phyloP scores from a whole-genome alignment of 2,113 vertebrate genomes.

The Steatornis caripensis region DNA sequence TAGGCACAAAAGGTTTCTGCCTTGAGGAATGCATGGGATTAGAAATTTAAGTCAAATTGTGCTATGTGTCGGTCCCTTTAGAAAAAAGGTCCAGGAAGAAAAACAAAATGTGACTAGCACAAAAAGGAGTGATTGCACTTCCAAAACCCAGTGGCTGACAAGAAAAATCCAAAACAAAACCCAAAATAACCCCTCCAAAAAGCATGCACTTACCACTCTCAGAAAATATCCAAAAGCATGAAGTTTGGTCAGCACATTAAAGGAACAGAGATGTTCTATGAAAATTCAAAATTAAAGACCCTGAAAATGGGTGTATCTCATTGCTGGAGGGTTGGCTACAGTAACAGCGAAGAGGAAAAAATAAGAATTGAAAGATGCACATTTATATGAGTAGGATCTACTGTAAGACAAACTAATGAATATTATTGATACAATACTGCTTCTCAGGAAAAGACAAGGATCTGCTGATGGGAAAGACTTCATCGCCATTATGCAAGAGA shows the following conservation, averaged over 20 bases:
- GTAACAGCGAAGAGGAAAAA: neutral
- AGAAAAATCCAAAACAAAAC: neutral
- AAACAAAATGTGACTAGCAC: neutral
- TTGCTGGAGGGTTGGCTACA: neutral
- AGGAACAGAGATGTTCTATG: neutral
- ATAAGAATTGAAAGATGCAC: neutral
- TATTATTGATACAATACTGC: neutral
- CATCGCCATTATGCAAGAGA: neutral
- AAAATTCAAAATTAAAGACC: neutral
- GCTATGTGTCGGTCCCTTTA: conserved; percentile 37
- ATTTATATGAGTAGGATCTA: neutral
- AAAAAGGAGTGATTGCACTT: neutral
- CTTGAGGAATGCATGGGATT: neutral
- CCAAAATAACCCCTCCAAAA: neutral
- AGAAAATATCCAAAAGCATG: neutral
- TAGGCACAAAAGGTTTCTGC: conserved; percentile 34
- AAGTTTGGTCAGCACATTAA: neutral
- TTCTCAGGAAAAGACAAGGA: neutral
- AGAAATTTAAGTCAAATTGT: conserved; percentile 14
- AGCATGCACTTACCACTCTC: neutral
- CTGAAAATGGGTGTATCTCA: neutral
- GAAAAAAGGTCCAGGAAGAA: neutral
- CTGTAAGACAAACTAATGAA: neutral
- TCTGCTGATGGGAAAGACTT: neutral
- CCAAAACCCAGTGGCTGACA: neutral